Base-by-base conservation (phyloP, 2,888 invertebrate genomes). In the Adela reaumurella region DNA sequence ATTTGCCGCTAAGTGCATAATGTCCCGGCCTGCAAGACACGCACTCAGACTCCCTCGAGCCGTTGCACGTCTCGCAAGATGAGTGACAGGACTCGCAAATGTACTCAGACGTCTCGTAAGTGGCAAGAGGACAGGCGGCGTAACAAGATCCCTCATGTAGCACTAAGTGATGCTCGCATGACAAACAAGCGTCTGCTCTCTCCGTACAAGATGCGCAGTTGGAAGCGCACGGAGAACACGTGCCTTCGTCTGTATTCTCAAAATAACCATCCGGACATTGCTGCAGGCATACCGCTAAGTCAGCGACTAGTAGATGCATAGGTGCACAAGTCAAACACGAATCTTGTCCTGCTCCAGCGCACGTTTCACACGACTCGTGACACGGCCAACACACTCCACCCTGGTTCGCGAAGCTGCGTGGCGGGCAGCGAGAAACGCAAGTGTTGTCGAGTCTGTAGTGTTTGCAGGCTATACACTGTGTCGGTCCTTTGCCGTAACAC, bases 201-300 rank as follows among this genome's bases (percentile, higher is more conserved):
- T 91, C 90, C 55, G 90, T 87, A 59, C 94, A 94, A 50, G 90
- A 90, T 46, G 88, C 90, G 62, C 94, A 93, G 64, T 93, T 92
- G 19, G 91, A 88, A 49, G 90, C 90, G 64, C 94, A 94, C 1
- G 92, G 90, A 46, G 89, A 87, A 65, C 94, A 94, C 1, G 91
- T 89, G 60, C 85, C 86, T 50, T 90, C 86, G 53, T 86, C 86
- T 17, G 83, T 79, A 63, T 89, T 90, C 77, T 91, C 90, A 62
- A 88, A 94, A 64, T 93, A 94, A 43, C 92, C 92, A 60, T 92
- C 92, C 0, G 92, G 92, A 62, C 93, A 94, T 59, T 89, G 87
- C 70, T 92, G 92, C 51, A 93, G 77, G 62, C 94, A 94, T 42
- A 93, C 89, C 48, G 91, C 90, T 54, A 93, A 78, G 68, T 93